phyloP scores from a whole-genome alignment of 2,888 invertebrate genomes.

The Tyria jacobaeae region DNA sequence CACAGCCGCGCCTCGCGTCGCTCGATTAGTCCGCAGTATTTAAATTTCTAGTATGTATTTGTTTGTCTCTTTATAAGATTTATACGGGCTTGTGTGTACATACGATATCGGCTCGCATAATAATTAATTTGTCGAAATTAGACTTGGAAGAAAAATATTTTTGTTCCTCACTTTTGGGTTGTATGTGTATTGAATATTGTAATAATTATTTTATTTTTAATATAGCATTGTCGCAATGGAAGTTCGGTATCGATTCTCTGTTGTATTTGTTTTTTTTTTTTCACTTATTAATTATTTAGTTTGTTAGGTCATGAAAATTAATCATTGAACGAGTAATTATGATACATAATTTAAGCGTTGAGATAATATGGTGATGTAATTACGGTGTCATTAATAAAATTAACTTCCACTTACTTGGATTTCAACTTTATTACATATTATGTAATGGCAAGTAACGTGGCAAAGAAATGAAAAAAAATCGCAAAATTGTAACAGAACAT shows the following conservation, averaged over 20 bases:
- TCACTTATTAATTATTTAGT: slow-evolving; percentile 73
- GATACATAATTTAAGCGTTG: slow-evolving; percentile 81
- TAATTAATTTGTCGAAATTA: slow-evolving; percentile 63
- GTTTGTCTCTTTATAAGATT: slow-evolving; percentile 58
- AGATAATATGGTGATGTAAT: slow-evolving; percentile 79
- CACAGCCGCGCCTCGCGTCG: slow-evolving; percentile 44
- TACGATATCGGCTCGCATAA: slow-evolving; percentile 72
- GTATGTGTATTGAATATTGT: slow-evolving; percentile 62
- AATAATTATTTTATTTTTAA: slow-evolving; percentile 69
- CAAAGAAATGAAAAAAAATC: slow-evolving; percentile 79
- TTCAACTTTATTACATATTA: slow-evolving; percentile 85
- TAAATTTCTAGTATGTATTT: slow-evolving; percentile 74
- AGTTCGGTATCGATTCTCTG: slow-evolving; percentile 68
- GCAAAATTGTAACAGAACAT: slow-evolving; percentile 84
- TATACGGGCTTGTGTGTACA: slow-evolving; percentile 69
- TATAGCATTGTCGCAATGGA: slow-evolving; percentile 65
- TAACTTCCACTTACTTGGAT: slow-evolving; percentile 82
- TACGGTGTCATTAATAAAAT: slow-evolving; percentile 83
- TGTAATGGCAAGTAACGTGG: slow-evolving; percentile 81
- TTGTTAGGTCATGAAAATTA: slow-evolving; percentile 78
- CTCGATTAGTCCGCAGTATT: slow-evolving; percentile 65
- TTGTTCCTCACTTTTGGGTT: slow-evolving; percentile 63
- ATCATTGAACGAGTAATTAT: slow-evolving; percentile 79
- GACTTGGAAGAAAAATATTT: slow-evolving; percentile 59
- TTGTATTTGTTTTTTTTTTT: slow-evolving; percentile 71